A percentile compares a stretch with the other conserved stretches of the same genome.
Evolutionary conservation across 2,888 invertebrate genomes (phyloP).

Genomic region (Hypselothyrea guttata): DNA sequence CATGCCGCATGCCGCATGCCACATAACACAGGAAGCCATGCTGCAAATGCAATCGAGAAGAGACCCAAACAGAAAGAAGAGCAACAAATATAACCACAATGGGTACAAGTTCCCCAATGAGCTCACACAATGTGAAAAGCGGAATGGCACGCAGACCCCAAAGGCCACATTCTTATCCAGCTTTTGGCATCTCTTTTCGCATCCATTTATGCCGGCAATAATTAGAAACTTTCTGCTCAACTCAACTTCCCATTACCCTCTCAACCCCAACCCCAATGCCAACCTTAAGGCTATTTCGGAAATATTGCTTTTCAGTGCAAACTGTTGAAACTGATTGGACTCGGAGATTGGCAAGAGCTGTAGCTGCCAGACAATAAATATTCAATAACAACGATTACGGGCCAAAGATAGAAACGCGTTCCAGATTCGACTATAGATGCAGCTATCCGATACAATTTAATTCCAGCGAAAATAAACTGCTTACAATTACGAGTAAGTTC

Average conservation of each 20-base stretch:
- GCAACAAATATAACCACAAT: neutral
- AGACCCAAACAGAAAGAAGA: neutral
- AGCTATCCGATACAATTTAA: constrained; percentile 8
- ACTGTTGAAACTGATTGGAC: constrained; percentile 35
- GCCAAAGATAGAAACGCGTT: constrained; percentile 1
- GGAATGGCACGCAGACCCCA: too few relatives aligned
- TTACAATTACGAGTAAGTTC: too few relatives aligned
- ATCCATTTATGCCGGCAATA: constrained; percentile 38
- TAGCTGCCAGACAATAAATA: constrained; percentile 34
- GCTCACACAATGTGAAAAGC: too few relatives aligned
- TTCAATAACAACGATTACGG: constrained; percentile 39
- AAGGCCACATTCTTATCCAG: constrained; percentile 11
- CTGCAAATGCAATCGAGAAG: neutral
- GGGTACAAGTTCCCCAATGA: constrained; percentile 1
- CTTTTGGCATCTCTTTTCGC: neutral
- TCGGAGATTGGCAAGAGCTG: constrained; percentile 5
- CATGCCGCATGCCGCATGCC: constrained; percentile 1
- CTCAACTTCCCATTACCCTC: constrained; percentile 5
- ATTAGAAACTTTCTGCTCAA: constrained; percentile 50
- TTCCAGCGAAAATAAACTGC: constrained; percentile 4
- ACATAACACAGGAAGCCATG: neutral
- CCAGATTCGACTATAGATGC: too few relatives aligned
- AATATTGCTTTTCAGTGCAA: constrained; percentile 6
- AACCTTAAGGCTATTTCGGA: neutral
- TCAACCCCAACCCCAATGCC: neutral